Evolutionary conservation across 2,888 invertebrate genomes (phyloP).

Genomic region (Dioctria rufipes): DNA sequence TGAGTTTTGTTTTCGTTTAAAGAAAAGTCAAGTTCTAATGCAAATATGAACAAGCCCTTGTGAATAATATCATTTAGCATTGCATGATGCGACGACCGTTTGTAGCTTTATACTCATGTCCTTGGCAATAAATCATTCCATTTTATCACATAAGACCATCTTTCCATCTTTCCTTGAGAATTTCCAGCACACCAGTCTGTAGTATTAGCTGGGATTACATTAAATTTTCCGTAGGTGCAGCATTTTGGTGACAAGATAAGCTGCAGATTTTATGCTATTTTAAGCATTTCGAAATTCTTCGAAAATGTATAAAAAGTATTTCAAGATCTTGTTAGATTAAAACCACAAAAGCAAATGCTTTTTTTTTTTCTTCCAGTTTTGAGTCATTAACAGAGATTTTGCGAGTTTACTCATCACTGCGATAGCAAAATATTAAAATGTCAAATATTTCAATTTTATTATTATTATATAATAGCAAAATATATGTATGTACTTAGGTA

Average conservation of each 20-base stretch:
- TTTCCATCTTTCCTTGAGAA: constrained; percentile 33
- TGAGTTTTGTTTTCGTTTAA: background rate
- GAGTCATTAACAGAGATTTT: too few species aligned
- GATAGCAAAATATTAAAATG: too few species aligned
- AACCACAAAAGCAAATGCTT: too few species aligned
- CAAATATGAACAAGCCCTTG: constrained; percentile 16
- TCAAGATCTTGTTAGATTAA: too few species aligned
- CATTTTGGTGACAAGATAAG: constrained; percentile 45
- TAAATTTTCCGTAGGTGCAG: constrained; percentile 42
- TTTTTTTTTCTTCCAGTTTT: too few species aligned
- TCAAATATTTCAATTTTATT: too few species aligned
- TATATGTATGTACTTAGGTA: too few species aligned
- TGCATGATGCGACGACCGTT: constrained; percentile 12
- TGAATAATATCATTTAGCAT: constrained; percentile 39
- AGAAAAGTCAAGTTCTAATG: constrained; percentile 38
- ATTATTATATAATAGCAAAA: too few species aligned
- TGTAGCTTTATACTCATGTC: constrained; percentile 30
- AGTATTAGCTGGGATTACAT: constrained; percentile 36
- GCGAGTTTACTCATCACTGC: too few species aligned
- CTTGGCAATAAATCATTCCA: constrained; percentile 39
- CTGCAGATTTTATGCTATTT: constrained; percentile 45
- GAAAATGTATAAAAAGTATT: too few species aligned
- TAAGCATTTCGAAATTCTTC: background rate
- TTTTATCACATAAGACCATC: constrained; percentile 42
- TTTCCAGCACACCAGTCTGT: background rate